Percentiles rank a stretch among this genome's conserved stretches.
These are phyloP conservation scores for Macropodus opercularis DNA, from an alignment of 2,797 vertebrate genomes.

Conservation along the genomic window DNA sequence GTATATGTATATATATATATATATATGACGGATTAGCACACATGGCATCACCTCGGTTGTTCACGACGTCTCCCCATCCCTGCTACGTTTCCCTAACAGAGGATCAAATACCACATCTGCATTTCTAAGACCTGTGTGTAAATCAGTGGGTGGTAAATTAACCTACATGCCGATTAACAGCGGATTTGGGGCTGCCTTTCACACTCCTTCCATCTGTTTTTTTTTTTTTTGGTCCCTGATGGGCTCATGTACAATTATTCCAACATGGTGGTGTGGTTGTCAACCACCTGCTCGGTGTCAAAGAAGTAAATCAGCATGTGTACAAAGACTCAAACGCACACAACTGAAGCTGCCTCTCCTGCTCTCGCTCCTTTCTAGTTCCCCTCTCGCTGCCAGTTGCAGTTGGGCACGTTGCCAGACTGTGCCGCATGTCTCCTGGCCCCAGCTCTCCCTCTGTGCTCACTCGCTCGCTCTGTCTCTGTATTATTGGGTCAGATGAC, in stretches of 20 bases:
- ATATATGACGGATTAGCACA: constrained; percentile 68
- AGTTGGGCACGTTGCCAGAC: constrained; percentile 67
- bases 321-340: constrained; percentile 36
- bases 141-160: constrained; percentile 64
- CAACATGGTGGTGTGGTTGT: constrained; percentile 21
- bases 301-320: constrained; percentile 17
- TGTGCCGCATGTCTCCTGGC: constrained; percentile 62
- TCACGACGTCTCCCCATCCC: constrained; percentile 49
- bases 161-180: constrained; percentile 66
- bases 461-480: constrained; percentile 51
- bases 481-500: constrained; percentile 71
- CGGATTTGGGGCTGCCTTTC: constrained; percentile 46
- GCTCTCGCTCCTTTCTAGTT: constrained; percentile 25
- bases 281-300: constrained; percentile 47
- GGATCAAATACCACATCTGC: constrained; percentile 60
- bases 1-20: too few species aligned
- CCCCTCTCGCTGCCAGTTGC: constrained; percentile 63
- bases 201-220: constrained; percentile 2
- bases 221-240: constrained; percentile 40
- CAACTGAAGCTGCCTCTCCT: constrained; percentile 2
- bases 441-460: constrained; percentile 62
- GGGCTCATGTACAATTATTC: constrained; percentile 45
- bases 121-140: constrained; percentile 48
- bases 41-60: constrained; percentile 46
- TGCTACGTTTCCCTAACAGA: constrained; percentile 50